Percentiles rank a stretch among this genome's conserved stretches.
Conservation (phyloP, 2,113 vertebrate species). For the Percopsis transmontana region DNA sequence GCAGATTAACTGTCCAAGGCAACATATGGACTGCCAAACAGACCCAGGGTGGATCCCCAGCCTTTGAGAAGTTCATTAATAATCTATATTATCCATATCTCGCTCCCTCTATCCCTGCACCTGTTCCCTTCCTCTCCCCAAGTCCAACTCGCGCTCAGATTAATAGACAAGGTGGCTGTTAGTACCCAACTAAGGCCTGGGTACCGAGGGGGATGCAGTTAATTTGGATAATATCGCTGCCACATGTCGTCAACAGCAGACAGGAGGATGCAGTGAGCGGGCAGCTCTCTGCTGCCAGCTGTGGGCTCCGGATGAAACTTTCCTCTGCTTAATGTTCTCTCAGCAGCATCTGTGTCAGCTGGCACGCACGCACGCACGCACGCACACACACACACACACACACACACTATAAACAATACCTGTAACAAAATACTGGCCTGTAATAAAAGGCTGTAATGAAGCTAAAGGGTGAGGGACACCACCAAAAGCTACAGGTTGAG, state of each 20-base stretch:
- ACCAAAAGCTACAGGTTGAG: slow-evolving; percentile 51
- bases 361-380: slow-evolving; percentile 26
- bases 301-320: slow-evolving; percentile 61
- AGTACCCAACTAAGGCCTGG: slow-evolving; percentile 68
- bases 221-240: slow-evolving; percentile 79
- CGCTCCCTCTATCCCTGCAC: slow-evolving; percentile 64
- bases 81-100: slow-evolving; percentile 69
- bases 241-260: slow-evolving; percentile 77
- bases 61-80: slow-evolving; percentile 69
- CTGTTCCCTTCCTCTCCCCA: slow-evolving; percentile 64
- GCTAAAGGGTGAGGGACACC: slow-evolving; percentile 59
- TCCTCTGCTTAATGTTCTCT: slow-evolving; percentile 57
- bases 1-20: slow-evolving; percentile 52
- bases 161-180: slow-evolving; percentile 76
- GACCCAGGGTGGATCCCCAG: slow-evolving; percentile 51
- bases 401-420: slow-evolving; percentile 59
- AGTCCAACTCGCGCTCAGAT: slow-evolving; percentile 69
- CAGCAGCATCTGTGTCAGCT: slow-evolving; percentile 66
- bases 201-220: slow-evolving; percentile 70
- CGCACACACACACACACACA: neutral
- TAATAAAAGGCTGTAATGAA: slow-evolving; percentile 66
- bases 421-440: slow-evolving; percentile 55
- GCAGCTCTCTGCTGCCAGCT: slow-evolving; percentile 64
- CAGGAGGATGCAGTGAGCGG: slow-evolving; percentile 62
- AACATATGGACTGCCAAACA: slow-evolving; percentile 68